Base-by-base conservation (phyloP, 2,113 vertebrate genomes). In the Furnarius figulus region DNA sequence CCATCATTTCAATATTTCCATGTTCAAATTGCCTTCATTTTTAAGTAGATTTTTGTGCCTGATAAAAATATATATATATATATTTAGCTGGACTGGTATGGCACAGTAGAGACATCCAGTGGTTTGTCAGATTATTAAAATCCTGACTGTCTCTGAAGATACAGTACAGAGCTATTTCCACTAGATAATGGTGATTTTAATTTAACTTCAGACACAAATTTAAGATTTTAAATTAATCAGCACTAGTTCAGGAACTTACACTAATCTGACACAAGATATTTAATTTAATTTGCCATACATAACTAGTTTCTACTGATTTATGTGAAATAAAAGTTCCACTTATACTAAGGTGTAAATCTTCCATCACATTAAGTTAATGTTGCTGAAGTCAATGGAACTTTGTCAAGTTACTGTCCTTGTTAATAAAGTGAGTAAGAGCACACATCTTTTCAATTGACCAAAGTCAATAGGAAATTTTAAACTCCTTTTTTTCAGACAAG, bases 101-200 rank as follows among this genome's bases (percentile, higher is more conserved):
- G 71, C 84, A 93, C 92, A 95, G 82, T 75, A 90, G 90, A 92
- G 82, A 94, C 89, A 89, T 96, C 94, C 90, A 92, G 74, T 81
- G 89, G 94, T 86, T 94, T 93, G 59, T 88, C 88, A 92, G 85
- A 83, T 94, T 92, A 90, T 86, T 90, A 88, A 91, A 89, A 8
- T 83, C 85, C 56, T 75, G 81, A 78, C n/a, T 92, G 90, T 90
- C 90, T 91, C 56, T 93, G 74, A 97, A 95, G 84, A 92, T 62
- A 75, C 23, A 88, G 42, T 77, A 84, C 42, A 90, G 67, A 86
- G 27, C 35, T 88, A 80, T 84, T 95, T 84, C 59, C 52, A 77
- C 75, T 84, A 90, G 42, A 86, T 84, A 88, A 86, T 65, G 31
- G 50, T 44, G 84, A 86, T 88, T 94, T 81, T 78, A 93, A 88